Percentiles rank a stretch among this genome's conserved stretches.
Conservation (phyloP, 2,113 vertebrate species). For the Odontesthes bonariensis region DNA sequence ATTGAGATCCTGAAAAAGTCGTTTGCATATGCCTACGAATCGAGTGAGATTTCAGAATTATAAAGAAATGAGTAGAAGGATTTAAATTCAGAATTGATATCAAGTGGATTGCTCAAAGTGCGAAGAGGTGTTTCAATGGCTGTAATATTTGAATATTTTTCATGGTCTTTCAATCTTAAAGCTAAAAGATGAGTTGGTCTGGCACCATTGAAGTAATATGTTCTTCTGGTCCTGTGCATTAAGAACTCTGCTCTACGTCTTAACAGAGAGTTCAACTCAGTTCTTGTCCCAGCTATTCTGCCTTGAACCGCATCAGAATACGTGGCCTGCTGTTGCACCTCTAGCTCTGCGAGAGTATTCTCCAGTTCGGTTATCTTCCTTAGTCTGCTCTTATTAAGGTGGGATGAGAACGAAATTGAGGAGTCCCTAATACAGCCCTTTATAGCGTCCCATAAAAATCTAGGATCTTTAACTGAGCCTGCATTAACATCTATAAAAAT, state of each 20-base stretch:
- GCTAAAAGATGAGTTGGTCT: background rate
- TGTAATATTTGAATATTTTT: conserved; percentile 8
- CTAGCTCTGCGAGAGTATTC: conserved; percentile 5
- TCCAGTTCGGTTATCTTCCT: conserved; percentile 8
- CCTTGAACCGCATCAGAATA: conserved; percentile 9
- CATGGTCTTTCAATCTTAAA: background rate
- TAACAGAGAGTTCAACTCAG: conserved; percentile 5
- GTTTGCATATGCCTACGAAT: background rate
- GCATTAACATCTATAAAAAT: background rate
- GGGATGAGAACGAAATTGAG: conserved; percentile 12
- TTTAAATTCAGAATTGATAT: background rate
- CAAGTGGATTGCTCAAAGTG: background rate
- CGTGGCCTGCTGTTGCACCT: background rate
- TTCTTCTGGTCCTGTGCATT: conserved; percentile 8
- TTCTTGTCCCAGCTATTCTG: conserved; percentile 2
- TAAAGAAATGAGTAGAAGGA: background rate
- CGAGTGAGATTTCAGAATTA: background rate
- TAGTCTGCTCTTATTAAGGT: conserved; percentile 11
- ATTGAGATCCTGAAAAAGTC: background rate
- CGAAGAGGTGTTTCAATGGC: background rate
- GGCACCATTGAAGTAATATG: background rate
- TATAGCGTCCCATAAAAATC: background rate
- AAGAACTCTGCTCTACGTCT: conserved; percentile 15
- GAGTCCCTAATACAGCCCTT: conserved; percentile 9
- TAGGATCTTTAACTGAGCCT: background rate